Evolutionary conservation across 2,113 vertebrate species (phyloP), one percentile per base, ranked within the genome.

Genomic region (Ciconia maguari): DNA sequence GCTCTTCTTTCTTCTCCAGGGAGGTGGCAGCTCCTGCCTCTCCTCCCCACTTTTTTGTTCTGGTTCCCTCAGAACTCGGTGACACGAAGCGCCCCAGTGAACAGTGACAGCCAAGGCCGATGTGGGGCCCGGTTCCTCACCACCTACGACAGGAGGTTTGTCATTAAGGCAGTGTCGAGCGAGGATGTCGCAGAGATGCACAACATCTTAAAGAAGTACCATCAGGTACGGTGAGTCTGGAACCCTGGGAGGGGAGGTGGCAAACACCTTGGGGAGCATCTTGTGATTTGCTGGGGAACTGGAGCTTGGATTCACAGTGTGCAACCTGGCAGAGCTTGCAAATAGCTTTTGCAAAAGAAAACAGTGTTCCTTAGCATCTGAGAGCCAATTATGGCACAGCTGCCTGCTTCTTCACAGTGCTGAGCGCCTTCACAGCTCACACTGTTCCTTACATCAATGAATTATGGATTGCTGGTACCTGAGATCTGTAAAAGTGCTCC

Each of bases 131-230:
- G 99, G 13, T 99, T 99, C 97, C 98, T 99, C 85, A 99, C 99
- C 96, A 99, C 99, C 88, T 99, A 99, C 5, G 99, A 99, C 98
- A 98, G 99, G 94, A 98, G 99, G 71, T 99, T 99, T 49, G 99
- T 99, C 96, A 99, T 99, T 96, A 99, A 99, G 98, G 99, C 99
- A 0, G 99, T 99, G 93, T 99, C 99, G 18, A 99, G 99, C 5
- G 99, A 99, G 97, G 99, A 99, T 49, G 99, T 99, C 38, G 99
- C 99, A 0, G 99, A 99, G 98, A 99, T 99, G 99, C 99, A 99
- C 98, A 99, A 99, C 98, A 99, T 99, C 97, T 94, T 99, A 80
- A 99, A 99, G 98, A 99, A 99, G 85, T 99, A 99, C 97, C 99
- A 99, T 94, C 99, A 99, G 99, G 99, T 99, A 98, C 6, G 96